These are phyloP conservation scores for Chrysoperla carnea DNA, from an alignment of 1,140 invertebrate species.

Conservation along the genomic window DNA sequence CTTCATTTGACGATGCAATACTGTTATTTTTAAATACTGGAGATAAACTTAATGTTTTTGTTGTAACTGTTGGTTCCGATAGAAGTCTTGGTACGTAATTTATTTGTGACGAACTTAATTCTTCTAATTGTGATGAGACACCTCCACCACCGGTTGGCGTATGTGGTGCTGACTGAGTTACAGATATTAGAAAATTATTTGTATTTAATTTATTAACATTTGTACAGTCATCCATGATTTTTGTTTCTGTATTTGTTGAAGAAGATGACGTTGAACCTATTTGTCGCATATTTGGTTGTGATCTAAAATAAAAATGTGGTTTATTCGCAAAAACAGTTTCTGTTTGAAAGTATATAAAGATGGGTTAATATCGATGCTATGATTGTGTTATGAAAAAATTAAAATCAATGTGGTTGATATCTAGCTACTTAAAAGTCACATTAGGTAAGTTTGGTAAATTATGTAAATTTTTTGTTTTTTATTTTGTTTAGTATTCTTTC, in stretches of 20 bases:
- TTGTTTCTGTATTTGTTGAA: constrained; percentile 11
- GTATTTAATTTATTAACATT: constrained; percentile 12
- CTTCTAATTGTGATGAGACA: constrained; percentile 11
- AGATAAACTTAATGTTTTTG: constrained; percentile 2
- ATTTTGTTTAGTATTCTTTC: too few species aligned
- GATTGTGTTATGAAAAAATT: too few species aligned
- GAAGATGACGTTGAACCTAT: constrained; percentile 13
- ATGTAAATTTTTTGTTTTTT: too few species aligned
- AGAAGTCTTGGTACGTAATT: constrained; percentile 16
- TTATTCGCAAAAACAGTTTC: too few species aligned
- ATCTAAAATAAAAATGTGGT: constrained; percentile 7
- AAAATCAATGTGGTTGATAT: too few species aligned
- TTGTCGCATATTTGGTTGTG: constrained; percentile 22
- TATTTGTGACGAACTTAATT: constrained; percentile 9
- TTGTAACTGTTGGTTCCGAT: constrained; percentile 17
- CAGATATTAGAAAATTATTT: constrained; percentile 11
- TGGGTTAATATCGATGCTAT: too few species aligned
- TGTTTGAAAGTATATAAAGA: too few species aligned
- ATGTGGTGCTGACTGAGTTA: constrained; percentile 21
- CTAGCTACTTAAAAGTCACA: too few species aligned
- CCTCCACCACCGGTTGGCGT: constrained; percentile 9
- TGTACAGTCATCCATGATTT: constrained; percentile 14
- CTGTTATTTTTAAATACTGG: background rate
- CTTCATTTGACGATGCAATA: too few species aligned
- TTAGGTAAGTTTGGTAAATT: too few species aligned